Conservation (phyloP, 30 jellyfish, hydroid and myxozoan genomes). For the Hydractinia echinata region DNA sequence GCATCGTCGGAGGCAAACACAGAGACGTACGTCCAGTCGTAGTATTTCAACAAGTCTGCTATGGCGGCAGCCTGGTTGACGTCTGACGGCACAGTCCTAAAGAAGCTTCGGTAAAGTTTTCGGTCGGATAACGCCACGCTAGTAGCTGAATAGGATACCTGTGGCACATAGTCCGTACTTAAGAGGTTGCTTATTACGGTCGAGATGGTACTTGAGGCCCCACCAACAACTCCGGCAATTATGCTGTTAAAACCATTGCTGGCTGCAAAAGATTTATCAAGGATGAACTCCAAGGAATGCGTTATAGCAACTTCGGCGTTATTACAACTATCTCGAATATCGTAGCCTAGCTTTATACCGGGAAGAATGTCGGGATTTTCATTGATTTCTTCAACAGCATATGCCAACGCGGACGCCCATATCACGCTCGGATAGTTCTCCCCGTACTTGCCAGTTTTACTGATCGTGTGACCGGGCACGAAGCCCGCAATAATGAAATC, state of each 20-base stretch:
- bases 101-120: constrained; percentile 53
- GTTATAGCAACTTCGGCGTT: constrained; percentile 44
- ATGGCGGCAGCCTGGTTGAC: constrained; percentile 55
- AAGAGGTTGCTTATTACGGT: constrained; percentile 39
- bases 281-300: constrained; percentile 52
- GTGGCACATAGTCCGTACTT: constrained; percentile 59
- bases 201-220: constrained; percentile 72
- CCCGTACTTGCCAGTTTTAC: neutral
- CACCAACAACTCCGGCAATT: constrained; percentile 71
- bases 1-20: constrained; percentile 75
- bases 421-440: constrained; percentile 43
- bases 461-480: constrained; percentile 44
- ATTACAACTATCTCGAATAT: constrained; percentile 67
- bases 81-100: constrained; percentile 91
- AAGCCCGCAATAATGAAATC: constrained; percentile 55
- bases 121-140: constrained; percentile 50
- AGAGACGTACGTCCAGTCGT: constrained; percentile 72
- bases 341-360: constrained; percentile 61
- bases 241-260: neutral
- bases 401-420: constrained; percentile 71
- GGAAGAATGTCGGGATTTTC: constrained; percentile 36
- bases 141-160: constrained; percentile 81
- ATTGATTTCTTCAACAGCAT: constrained; percentile 42
- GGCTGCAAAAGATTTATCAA: constrained; percentile 32
- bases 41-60: constrained; percentile 51